These are phyloP conservation scores for Haliclystus octoradiatus DNA, from an alignment of 30 jellyfish, hydroid and myxozoan species.

Conservation along the genomic window DNA sequence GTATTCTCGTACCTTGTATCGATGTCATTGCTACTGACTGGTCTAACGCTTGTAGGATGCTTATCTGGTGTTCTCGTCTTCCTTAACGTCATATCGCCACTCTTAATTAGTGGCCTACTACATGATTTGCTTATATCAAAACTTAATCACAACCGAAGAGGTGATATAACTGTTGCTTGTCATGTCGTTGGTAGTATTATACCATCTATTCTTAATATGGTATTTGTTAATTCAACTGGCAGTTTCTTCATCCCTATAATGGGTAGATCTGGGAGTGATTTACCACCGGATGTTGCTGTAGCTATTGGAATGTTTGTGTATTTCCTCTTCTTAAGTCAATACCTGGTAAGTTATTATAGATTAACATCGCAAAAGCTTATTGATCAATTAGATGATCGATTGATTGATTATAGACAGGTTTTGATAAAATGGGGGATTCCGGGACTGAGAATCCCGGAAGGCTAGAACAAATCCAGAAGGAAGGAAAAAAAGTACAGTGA, in stretches of 20 bases:
- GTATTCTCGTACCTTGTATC: slow-evolving; percentile 48
- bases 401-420: too few relatives aligned
- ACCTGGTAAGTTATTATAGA: slow-evolving; percentile 46
- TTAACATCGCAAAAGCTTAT: too few relatives aligned
- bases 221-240: slow-evolving; percentile 33
- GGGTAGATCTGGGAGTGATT: slow-evolving; percentile 85
- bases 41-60: slow-evolving; percentile 37
- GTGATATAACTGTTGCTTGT: slow-evolving; percentile 12
- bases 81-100: slow-evolving; percentile 43
- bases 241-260: slow-evolving; percentile 75
- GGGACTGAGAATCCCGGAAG: too few relatives aligned
- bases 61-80: slow-evolving; percentile 50
- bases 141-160: neutral
- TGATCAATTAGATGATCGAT: too few relatives aligned
- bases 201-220: slow-evolving; percentile 38
- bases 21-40: slow-evolving; percentile 22
- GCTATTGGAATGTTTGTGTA: slow-evolving; percentile 33
- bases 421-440: too few relatives aligned
- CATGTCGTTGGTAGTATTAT: slow-evolving; percentile 40
- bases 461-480: too few relatives aligned
- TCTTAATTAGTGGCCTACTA: slow-evolving; percentile 29
- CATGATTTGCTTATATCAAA: neutral
- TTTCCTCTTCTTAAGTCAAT: slow-evolving; percentile 23
- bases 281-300: slow-evolving; percentile 70
- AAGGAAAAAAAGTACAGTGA: too few relatives aligned